A percentile compares a stretch with the other conserved stretches of the same genome.
Evolutionary conservation across 2,797 vertebrate species (phyloP).

Genomic region (Microchirus variegatus): DNA sequence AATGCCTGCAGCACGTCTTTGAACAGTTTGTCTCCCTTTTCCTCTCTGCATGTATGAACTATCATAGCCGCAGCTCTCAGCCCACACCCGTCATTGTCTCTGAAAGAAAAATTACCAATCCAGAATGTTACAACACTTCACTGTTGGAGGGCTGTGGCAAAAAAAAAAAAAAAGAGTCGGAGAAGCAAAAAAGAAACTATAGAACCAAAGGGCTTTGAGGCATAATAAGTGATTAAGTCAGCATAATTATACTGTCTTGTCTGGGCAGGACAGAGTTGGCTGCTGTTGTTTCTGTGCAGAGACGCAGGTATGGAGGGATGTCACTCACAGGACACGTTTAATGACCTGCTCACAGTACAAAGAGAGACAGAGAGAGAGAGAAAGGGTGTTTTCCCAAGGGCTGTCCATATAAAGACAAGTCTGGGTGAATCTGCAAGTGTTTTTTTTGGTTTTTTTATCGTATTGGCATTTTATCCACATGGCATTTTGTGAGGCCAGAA

Average conservation of each 20-base stretch:
- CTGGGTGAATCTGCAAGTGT: too few species aligned
- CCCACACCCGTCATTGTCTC: slow-evolving; percentile 67
- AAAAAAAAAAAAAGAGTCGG: slow-evolving; percentile 44
- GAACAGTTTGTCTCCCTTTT: slow-evolving; percentile 32
- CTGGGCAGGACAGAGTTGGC: slow-evolving; percentile 72
- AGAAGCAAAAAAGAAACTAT: slow-evolving; percentile 28
- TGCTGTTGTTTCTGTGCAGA: slow-evolving; percentile 66
- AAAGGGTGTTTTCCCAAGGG: neutral
- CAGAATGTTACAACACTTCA: slow-evolving; percentile 53
- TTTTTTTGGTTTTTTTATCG: too few species aligned
- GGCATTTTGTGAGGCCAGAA: too few species aligned
- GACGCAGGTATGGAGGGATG: slow-evolving; percentile 55
- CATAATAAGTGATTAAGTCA: slow-evolving; percentile 64
- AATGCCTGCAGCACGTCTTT: slow-evolving; percentile 51
- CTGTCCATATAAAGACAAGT: too few species aligned
- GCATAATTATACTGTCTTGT: slow-evolving; percentile 72
- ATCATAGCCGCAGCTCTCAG: slow-evolving; percentile 22
- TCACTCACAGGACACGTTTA: slow-evolving; percentile 75
- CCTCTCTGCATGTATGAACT: slow-evolving; percentile 36
- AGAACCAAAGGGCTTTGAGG: slow-evolving; percentile 61
- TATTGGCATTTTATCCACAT: too few species aligned
- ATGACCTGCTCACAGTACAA: slow-evolving; percentile 70
- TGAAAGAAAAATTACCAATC: slow-evolving; percentile 37
- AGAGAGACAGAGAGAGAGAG: slow-evolving; percentile 47
- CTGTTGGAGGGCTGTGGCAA: slow-evolving; percentile 34